Evolutionary conservation across 1,140 invertebrate genomes (phyloP).

Genomic region (Octopus bimaculoides): DNA sequence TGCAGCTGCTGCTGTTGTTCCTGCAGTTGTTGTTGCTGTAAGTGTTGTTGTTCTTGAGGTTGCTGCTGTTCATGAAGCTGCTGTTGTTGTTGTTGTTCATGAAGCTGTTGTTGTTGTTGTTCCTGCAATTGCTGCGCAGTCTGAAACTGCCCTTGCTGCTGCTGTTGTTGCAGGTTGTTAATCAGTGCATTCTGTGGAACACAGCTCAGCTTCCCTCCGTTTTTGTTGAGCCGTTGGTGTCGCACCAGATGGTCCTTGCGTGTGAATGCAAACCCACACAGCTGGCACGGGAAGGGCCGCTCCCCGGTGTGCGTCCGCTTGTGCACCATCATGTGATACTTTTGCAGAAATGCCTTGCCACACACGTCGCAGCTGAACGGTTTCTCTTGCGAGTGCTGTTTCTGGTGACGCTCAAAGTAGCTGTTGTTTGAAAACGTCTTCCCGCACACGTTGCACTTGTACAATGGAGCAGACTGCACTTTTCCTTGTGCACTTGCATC

Average conservation of each 20-base stretch:
- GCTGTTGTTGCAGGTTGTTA: neutral
- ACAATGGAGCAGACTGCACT: constrained; percentile 74
- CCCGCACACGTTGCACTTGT: constrained; percentile 75
- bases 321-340: constrained; percentile 79
- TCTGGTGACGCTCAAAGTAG: constrained; percentile 73
- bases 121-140: neutral
- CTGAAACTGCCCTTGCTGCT: neutral
- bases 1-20: neutral
- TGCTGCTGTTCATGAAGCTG: neutral
- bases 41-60: neutral
- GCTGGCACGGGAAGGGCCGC: constrained; percentile 79
- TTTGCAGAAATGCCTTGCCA: constrained; percentile 83
- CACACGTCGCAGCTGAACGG: constrained; percentile 36
- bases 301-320: constrained; percentile 46
- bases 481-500: constrained; percentile 69
- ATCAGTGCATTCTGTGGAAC: neutral
- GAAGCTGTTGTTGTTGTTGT: neutral
- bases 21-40: neutral
- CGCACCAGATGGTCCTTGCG: constrained; percentile 24
- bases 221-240: constrained; percentile 10
- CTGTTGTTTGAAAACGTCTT: constrained; percentile 84
- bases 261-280: constrained; percentile 54
- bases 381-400: constrained; percentile 67
- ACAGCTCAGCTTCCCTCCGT: neutral
- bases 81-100: neutral